A percentile compares a stretch with the other conserved stretches of the same genome.
Evolutionary conservation across 2,113 vertebrate species (phyloP).

Genomic region (Scytalopus superciliaris): DNA sequence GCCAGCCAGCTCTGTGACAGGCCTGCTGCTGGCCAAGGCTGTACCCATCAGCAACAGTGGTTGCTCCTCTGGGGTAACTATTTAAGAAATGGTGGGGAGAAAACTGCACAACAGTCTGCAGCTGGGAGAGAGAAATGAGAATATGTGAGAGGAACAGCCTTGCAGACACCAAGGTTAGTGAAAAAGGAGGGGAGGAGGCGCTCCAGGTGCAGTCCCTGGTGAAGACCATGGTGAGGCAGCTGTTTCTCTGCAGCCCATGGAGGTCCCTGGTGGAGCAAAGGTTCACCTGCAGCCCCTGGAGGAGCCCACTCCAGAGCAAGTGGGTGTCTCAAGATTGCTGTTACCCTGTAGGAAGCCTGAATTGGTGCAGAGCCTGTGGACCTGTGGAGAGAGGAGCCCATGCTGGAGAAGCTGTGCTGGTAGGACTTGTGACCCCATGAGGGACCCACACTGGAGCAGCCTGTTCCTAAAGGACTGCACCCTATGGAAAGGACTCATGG

Average conservation of each 20-base stretch:
- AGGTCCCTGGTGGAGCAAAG: background rate
- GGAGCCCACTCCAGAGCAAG: background rate
- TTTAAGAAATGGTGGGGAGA: background rate
- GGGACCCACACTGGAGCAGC: background rate
- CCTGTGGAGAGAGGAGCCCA: background rate
- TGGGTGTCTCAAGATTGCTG: background rate
- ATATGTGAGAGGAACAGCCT: background rate
- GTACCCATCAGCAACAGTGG: background rate
- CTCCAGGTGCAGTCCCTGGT: fast-evolving
- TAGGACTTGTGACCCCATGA: background rate
- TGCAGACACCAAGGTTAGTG: background rate
- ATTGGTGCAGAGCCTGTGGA: background rate
- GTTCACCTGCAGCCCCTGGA: background rate
- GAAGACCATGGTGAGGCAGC: no score
- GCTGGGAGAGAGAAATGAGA: background rate
- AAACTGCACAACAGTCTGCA: background rate
- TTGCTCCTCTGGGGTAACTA: fast-evolving
- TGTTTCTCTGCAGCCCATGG: background rate
- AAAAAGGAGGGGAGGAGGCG: background rate
- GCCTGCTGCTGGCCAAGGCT: background rate
- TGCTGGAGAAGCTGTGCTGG: background rate
- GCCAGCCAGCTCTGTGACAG: fast-evolving
- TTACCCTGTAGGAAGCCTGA: background rate
- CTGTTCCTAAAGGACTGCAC: background rate
- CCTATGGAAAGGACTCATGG: background rate